Conservation (phyloP, 2,888 invertebrate genomes). For the Andrena chrysosceles region DNA sequence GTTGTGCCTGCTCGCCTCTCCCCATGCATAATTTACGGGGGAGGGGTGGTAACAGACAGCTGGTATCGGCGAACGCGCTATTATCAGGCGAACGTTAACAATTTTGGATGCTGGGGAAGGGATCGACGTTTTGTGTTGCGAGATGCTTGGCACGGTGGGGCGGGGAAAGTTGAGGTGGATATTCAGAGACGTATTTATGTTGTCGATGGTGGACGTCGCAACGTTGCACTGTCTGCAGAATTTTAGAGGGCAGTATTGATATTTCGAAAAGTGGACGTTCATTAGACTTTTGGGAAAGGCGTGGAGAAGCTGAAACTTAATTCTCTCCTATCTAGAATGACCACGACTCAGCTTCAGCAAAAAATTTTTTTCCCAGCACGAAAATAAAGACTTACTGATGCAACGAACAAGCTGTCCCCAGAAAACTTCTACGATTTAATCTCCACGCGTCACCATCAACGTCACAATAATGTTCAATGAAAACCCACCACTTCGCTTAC, state of each 20-base stretch:
- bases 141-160: not conserved
- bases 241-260: not conserved
- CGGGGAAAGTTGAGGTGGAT: not conserved
- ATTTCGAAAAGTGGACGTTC: not conserved
- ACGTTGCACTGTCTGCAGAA: not conserved
- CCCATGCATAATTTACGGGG: not conserved
- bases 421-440: conserved; percentile 29
- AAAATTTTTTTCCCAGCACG: not conserved
- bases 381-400: not conserved
- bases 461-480: conserved; percentile 8
- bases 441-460: conserved; percentile 30
- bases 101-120: not conserved
- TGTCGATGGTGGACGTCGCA: not conserved
- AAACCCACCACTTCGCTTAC: not conserved
- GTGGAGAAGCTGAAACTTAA: not conserved
- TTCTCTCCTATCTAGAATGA: too few species aligned
- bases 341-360: not conserved
- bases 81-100: not conserved
- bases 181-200: not conserved
- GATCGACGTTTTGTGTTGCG: not conserved
- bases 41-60: not conserved
- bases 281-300: not conserved
- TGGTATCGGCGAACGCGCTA: not conserved
- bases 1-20: not conserved
- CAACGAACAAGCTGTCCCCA: not conserved